Evolutionary conservation across 2,888 invertebrate species (phyloP), one percentile per base, ranked within the genome.

Genomic region (Thalpophila matura): DNA sequence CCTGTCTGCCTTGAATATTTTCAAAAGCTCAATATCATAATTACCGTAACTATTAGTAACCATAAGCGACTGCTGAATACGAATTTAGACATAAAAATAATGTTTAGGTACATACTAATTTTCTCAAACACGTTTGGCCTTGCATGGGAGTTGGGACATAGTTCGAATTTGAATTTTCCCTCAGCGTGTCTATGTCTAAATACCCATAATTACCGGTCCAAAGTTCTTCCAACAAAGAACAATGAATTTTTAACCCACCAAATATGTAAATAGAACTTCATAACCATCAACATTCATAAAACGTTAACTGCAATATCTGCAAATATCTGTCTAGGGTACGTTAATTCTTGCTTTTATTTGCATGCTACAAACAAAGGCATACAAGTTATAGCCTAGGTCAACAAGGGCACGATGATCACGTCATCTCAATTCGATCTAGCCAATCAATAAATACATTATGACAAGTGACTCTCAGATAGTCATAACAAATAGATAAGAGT

Each of bases 351-450:
- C 24, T 24, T 24, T 24, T 5, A 24, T n/a, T 53, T 35, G 7
- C 22, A 55, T 18, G 33, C 18, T 33, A 35, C 10, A 6, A 49
- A 61, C 43, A 26, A 29, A 53, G 37, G 35, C 33, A 40, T n/a
- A 31, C 9, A 9, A 46, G 31, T 42, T n/a, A 35, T 31, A 53
- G 35, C 18, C 31, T 46, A 57, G 72, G 61, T 78, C 53, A 74
- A 55, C 18, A 64, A 37, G 53, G 37, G 20, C 42, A 56, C 29
- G 54, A 50, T 33, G 54, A 50, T 26, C 50, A 50, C 43, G 56
- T 73, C 79, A 72, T 68, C 55, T 64, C 63, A 64, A 73, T 53
- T 64, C 35, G 63, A 57, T 75, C 50, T 31, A 66, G 40, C 51
- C 57, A 69, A 79, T 77, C 68, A 53, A 65, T 59, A 50, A 18